Conservation (phyloP, 2,113 vertebrate species). For the Sphaerodactylus townsendi region DNA sequence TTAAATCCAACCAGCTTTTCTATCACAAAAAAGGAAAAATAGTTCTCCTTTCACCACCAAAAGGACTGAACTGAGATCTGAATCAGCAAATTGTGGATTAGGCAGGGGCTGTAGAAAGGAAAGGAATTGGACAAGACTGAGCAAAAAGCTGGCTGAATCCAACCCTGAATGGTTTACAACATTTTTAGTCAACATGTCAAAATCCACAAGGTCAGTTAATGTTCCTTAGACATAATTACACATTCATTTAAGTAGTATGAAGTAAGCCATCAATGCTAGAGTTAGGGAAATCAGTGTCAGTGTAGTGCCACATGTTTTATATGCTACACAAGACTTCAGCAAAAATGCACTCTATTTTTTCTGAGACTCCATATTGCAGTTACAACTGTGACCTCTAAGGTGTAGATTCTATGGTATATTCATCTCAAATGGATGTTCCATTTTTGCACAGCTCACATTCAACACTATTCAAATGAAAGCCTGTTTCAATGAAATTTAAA, state of each 20-base stretch:
- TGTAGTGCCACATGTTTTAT: constrained; percentile 5
- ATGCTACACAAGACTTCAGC: too few species aligned
- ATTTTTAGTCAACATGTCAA: constrained; percentile 30
- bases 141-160: not conserved
- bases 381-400: not conserved
- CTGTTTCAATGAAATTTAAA: not conserved
- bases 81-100: too few species aligned
- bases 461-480: not conserved
- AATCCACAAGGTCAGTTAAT: not conserved
- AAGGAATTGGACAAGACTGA: too few species aligned
- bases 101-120: too few species aligned
- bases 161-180: not conserved
- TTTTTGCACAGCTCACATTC: not conserved
- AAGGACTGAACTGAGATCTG: too few species aligned
- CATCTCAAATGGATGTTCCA: not conserved
- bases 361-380: not conserved
- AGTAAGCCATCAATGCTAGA: not conserved
- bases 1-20: too few species aligned
- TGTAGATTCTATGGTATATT: not conserved
- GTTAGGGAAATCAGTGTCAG: not conserved
- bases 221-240: not conserved
- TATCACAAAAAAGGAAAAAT: too few species aligned
- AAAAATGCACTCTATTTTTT: not conserved
- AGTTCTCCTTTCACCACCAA: too few species aligned
- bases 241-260: not conserved